Evolutionary conservation across 64 coral and sea anemone genomes (phyloP).

Genomic region (Pachyseris speciosa): DNA sequence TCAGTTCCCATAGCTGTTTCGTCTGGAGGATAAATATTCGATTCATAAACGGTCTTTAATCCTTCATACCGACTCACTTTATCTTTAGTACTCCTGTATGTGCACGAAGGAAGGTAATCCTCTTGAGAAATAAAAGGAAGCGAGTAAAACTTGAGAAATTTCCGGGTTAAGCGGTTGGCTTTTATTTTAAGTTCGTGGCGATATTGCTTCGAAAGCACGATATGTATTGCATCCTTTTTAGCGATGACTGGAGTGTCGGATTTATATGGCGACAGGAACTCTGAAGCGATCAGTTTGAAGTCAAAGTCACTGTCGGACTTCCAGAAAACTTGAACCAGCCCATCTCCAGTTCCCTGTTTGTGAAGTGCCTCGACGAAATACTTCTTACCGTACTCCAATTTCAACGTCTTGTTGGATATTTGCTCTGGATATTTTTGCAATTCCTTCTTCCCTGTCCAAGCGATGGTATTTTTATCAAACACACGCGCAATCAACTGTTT

Average conservation of each 20-base stretch:
- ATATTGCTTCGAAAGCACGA: neutral
- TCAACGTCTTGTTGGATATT: slow-evolving; percentile 14
- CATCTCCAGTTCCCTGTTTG: neutral
- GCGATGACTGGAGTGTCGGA: neutral
- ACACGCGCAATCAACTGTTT: slow-evolving; percentile 55
- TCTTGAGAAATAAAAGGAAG: neutral
- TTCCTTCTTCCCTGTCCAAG: slow-evolving; percentile 22
- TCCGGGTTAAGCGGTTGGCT: neutral
- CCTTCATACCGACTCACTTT: neutral
- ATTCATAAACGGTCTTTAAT: neutral
- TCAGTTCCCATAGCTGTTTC: neutral
- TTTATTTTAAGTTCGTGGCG: neutral
- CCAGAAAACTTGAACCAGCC: slow-evolving; percentile 25
- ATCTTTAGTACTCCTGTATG: neutral
- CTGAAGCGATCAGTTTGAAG: neutral
- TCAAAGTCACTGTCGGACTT: neutral
- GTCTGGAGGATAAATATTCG: neutral
- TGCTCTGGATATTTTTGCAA: slow-evolving; percentile 57
- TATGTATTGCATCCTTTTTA: neutral
- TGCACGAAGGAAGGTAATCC: neutral
- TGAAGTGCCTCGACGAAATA: slow-evolving; percentile 75
- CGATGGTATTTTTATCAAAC: neutral
- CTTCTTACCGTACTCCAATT: slow-evolving; percentile 15
- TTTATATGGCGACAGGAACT: neutral
- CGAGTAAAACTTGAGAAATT: neutral